Evolutionary conservation across 1,140 invertebrate genomes (phyloP), one percentile per base, ranked within the genome.

Genomic region (Zophobas atratus): DNA sequence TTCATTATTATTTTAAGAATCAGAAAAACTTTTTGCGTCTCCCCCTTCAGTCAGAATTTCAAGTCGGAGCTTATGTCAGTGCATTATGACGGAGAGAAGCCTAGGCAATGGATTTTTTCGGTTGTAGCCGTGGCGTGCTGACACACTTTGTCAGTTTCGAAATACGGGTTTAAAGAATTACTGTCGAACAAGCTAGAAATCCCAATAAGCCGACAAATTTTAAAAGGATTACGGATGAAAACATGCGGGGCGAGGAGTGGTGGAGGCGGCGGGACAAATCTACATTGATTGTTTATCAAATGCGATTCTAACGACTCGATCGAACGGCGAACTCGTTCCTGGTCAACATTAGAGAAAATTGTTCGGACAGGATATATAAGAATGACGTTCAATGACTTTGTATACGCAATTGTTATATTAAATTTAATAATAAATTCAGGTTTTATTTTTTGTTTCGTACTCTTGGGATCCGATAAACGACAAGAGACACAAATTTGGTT

Each of bases 181-280:
- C 4, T 20, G 49, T 51, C 49, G 49, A 51, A 51, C 49, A 51
- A 20, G n/a, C 49, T 20, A 51, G 49, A 51, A 51, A 51, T 51
- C 49, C 49, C 49, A 51, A 51, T 51, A 51, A 51, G 6, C 49
- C 49, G 49, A n/a, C 49, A 51, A 51, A 51, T 51, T 51, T 51
- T 51, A 51, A 51, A 51, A 51, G 49, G 49, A 51, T 51, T 51
- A 51, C 4, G 20, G 49, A 2, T 20, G n/a, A 3, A 51, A 20
- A 51, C 49, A 51, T 51, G 49, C n/a, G 2, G 49, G 2, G n/a
- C 4, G 6, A 46, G 20, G 20, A 51, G 20, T 51, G 49, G 49
- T 51, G 49, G 49, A 51, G 49, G 49, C 49, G 49, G 6, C 49
- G 49, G 49, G 49, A 51, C 3, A 51, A 51, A 51, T 51, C n/a